These are phyloP conservation scores for Brachycybe producta DNA, from an alignment of 2,888 invertebrate species.

Conservation along the genomic window DNA sequence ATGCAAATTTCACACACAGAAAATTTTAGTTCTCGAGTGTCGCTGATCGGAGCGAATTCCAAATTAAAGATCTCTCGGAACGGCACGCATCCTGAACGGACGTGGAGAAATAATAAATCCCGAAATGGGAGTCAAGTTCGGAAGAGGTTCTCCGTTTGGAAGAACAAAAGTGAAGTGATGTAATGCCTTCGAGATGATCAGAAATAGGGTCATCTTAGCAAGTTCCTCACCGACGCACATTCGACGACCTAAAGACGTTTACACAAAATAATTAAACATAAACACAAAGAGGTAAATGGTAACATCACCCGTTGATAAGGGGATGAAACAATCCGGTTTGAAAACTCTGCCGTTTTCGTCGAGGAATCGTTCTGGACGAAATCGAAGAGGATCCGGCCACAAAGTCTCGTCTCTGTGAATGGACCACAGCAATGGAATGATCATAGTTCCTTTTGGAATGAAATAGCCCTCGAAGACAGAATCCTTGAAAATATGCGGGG, in stretches of 20 bases:
- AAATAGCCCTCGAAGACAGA: conserved; percentile 46
- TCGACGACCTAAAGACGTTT: conserved; percentile 51
- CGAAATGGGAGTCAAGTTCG: conserved; percentile 20
- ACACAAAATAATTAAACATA: conserved; percentile 17
- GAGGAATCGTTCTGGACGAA: conserved; percentile 55
- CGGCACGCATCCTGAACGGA: conserved; percentile 39
- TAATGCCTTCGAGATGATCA: conserved; percentile 50
- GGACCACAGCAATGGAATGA: conserved; percentile 66
- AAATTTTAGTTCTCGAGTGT: no score
- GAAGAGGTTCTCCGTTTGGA: conserved; percentile 8
- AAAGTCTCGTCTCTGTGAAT: conserved; percentile 54
- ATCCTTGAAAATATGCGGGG: conserved; percentile 35
- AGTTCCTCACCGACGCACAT: conserved; percentile 76
- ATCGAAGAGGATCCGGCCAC: conserved; percentile 49
- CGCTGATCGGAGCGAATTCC: no score
- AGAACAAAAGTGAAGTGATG: conserved; percentile 38
- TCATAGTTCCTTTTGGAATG: conserved; percentile 55
- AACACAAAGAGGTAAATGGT: neutral
- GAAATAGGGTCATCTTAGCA: conserved; percentile 53
- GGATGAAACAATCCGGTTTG: conserved; percentile 57
- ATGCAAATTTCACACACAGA: no score
- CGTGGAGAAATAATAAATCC: conserved; percentile 63
- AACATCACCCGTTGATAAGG: conserved; percentile 57
- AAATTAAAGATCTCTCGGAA: conserved; percentile 33
- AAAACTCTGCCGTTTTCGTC: conserved; percentile 46